These are phyloP conservation scores for Drosophila saltans DNA, from an alignment of 1,140 invertebrate species.

Conservation along the genomic window DNA sequence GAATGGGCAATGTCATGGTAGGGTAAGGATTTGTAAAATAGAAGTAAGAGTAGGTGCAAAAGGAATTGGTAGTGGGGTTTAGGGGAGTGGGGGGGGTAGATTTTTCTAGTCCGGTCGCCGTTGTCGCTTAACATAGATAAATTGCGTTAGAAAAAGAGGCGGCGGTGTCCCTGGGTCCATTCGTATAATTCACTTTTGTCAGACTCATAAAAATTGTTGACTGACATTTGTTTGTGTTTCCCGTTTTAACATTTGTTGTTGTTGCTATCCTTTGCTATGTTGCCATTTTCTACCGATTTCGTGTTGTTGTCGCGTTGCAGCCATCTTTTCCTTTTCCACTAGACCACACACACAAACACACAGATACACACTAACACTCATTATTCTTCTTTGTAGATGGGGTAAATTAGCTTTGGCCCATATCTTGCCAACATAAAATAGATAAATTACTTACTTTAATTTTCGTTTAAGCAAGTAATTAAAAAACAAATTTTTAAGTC, in stretches of 20 bases:
- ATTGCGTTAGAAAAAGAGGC: slow-evolving; percentile 81
- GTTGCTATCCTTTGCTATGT: slow-evolving; percentile 39
- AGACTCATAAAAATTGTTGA: slow-evolving; percentile 82
- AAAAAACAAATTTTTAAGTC: too few relatives aligned
- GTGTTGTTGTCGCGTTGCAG: slow-evolving; percentile 68
- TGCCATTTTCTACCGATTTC: slow-evolving; percentile 70
- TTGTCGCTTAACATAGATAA: slow-evolving; percentile 76
- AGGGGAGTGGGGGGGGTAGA: background rate
- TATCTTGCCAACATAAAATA: background rate
- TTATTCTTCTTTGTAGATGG: slow-evolving; percentile 38
- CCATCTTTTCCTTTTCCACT: slow-evolving; percentile 79
- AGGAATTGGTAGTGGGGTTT: too few relatives aligned
- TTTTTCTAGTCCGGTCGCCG: slow-evolving; percentile 42
- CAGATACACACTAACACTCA: slow-evolving; percentile 23
- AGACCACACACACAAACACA: slow-evolving; percentile 48
- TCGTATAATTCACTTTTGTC: slow-evolving; percentile 82
- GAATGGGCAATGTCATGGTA: slow-evolving; percentile 5
- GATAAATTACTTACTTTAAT: too few relatives aligned
- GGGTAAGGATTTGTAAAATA: background rate
- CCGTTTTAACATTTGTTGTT: slow-evolving; percentile 58
- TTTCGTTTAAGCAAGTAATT: too few relatives aligned
- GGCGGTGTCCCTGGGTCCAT: slow-evolving; percentile 73
- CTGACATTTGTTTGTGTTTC: slow-evolving; percentile 81
- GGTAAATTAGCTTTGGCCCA: slow-evolving; percentile 1
- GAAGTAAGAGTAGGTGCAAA: slow-evolving; percentile 1